These are phyloP conservation scores for Lepus europaeus DNA, from an alignment of 2,113 vertebrate genomes.

Conservation along the genomic window DNA sequence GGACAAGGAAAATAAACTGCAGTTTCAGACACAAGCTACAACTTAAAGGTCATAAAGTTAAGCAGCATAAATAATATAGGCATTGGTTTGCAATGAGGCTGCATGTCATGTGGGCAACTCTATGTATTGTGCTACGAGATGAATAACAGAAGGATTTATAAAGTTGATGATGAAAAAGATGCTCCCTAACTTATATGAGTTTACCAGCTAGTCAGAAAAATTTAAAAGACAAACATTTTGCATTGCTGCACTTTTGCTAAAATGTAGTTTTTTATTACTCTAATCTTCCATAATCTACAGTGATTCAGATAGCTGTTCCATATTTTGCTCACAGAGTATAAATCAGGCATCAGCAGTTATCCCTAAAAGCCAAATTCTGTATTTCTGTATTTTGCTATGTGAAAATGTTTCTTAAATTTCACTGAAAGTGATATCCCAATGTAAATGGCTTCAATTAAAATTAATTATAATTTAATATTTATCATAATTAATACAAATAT, in stretches of 20 bases:
- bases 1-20: slow-evolving; percentile 44
- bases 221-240: neutral
- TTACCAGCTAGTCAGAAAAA: slow-evolving; percentile 47
- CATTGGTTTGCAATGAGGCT: neutral
- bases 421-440: slow-evolving; percentile 45
- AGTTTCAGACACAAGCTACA: slow-evolving; percentile 40
- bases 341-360: slow-evolving; percentile 56
- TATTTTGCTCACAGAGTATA: slow-evolving; percentile 51
- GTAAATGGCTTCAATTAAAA: slow-evolving; percentile 62
- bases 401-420: slow-evolving; percentile 61
- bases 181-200: neutral
- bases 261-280: slow-evolving; percentile 30
- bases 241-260: slow-evolving; percentile 23
- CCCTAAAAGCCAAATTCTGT: slow-evolving; percentile 35
- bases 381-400: slow-evolving; percentile 58
- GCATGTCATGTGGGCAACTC: neutral
- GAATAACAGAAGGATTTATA: neutral
- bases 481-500: slow-evolving; percentile 7
- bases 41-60: slow-evolving; percentile 42
- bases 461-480: slow-evolving; percentile 60
- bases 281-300: slow-evolving; percentile 24
- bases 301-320: neutral
- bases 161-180: slow-evolving; percentile 11
- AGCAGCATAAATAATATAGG: neutral
- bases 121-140: neutral